Base-by-base conservation (phyloP, 2,797 vertebrate genomes). In the Eulemur coronatus region DNA sequence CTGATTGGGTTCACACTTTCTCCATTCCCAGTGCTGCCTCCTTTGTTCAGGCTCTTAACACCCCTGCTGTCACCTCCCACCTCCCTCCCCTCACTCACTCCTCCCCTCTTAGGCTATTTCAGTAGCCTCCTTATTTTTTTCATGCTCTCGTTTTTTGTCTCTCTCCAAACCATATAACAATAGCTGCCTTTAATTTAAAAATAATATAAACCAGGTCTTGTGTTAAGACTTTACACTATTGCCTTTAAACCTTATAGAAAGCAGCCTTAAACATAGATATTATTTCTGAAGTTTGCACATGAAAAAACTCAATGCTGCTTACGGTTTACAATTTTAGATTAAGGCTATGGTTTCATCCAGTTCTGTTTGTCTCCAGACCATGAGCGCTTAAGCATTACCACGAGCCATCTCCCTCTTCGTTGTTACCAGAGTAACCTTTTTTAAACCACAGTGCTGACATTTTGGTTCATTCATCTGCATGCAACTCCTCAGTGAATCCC, bases 31-130 rank as follows among this genome's bases (percentile, higher is more conserved):
- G 0, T 8, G 30, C 13, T 4, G 0, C 10, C 26, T 13, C 17
- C 69, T 48, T 41, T 26, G 5, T 6, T 57, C 30, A 22, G 0
- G 1, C 4, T 48, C 15, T 50, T 28, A 0, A 28, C 7, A 9
- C 17, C 14, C 18, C 46, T 0, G 4, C 12, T 12, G 4, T 72
- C 26, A 72, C 24, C 26, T 35, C 26, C 24, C 38, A 43, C 24
- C 38, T 38, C 20, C 17, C 67, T 69, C 20, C 20, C 35, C n/a
- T 24, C 9, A 35, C 26, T 43, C 12, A 35, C 10, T n/a, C 6
- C 7, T 17, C 1, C 33, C 1, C 7, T 35, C 26, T 38, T 28
- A 35, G 46, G 24, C 26, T 82, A 41, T 35, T 20, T 55, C 22
- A 7, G n/a, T 38, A 24, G 8, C 30, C 52, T 33, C 43, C 5